These are phyloP conservation scores for Diplodus sargus DNA, from an alignment of 2,797 vertebrate species.

Conservation along the genomic window DNA sequence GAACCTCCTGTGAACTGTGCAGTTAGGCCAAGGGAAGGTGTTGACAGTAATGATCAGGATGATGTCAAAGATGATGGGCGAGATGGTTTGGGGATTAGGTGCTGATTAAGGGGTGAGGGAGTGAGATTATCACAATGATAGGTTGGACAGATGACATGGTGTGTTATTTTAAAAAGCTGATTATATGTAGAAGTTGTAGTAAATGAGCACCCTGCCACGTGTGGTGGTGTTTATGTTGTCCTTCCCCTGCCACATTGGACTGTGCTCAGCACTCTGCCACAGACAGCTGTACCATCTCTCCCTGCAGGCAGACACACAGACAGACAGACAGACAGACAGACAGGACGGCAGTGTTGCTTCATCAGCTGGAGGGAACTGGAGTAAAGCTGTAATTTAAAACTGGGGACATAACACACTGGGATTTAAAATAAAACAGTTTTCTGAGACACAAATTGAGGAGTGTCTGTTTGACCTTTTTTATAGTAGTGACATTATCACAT, in stretches of 20 bases:
- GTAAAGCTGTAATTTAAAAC: conserved; percentile 66
- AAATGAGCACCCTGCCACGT: conserved; percentile 69
- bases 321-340: conserved; percentile 22
- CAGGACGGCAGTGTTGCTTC: conserved; percentile 55
- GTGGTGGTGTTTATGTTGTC: conserved; percentile 55
- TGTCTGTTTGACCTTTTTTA: conserved; percentile 16
- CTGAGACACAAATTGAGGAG: conserved; percentile 22
- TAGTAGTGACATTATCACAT: conserved; percentile 17
- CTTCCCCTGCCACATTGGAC: conserved; percentile 46
- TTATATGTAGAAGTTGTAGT: conserved; percentile 58
- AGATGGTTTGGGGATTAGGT: conserved; percentile 61
- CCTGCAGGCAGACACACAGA: conserved; percentile 52
- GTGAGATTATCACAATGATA: conserved; percentile 64
- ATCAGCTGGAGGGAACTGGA: conserved; percentile 52
- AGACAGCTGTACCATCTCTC: conserved; percentile 68
- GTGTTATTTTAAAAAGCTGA: conserved; percentile 69
- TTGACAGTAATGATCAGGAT: conserved; percentile 71
- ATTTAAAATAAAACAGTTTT: conserved; percentile 15
- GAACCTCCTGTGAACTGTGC: conserved; percentile 45
- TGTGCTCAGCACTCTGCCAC: conserved; percentile 68
- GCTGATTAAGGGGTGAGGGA: conserved; percentile 65
- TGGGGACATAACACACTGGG: conserved; percentile 24
- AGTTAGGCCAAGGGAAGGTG: conserved; percentile 59
- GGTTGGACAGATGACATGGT: conserved; percentile 55
- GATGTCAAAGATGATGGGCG: conserved; percentile 65